Evolutionary conservation across 2,797 vertebrate genomes (phyloP), one percentile per base, ranked within the genome.

Genomic region (Psittacula derbiana): DNA sequence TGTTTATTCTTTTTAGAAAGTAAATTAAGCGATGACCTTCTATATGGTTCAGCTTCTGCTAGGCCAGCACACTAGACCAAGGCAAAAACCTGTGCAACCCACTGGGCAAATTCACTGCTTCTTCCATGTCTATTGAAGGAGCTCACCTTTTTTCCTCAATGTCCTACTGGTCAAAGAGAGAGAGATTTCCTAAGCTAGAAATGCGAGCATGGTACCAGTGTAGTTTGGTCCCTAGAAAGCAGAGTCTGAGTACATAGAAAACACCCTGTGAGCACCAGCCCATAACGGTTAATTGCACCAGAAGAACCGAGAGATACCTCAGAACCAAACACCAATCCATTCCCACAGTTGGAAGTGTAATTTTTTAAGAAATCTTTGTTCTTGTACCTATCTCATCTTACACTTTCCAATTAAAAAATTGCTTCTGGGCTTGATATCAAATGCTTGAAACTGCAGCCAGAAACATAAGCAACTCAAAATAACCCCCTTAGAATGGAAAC

Each of bases 401-500:
- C 80, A 78, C 27, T 82, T 96, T 95, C 80, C 80, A 95, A 95
- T 95, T 96, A 96, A 96, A 95, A 95, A 96, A 95, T 87, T 93
- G 86, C 78, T 95, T 95, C 94, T 96, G 95, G 95, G 94, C 95
- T 95, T 85, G 71, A 74, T 94, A 96, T 90, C 86, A 96, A 96
- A 93, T 46, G 71, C 75, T 86, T 92, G 74, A 95, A 94, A 93
- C 85, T 90, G 84, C 83, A 96, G 90, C 92, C 90, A 95, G 86
- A 95, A 95, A 87, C 83, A 95, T 58, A 95, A 95, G 94, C 83
- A 92, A 95, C 90, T 94, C 86, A 93, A 96, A 96, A 96, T 95
- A 96, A 91, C 64, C 67, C 64, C 74, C 83, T 92, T 60, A 90
- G 78, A 96, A 95, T 65, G 95, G 88, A 92, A 96, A 94, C 41